phyloP scores from a whole-genome alignment of 2,888 invertebrate genomes.

The Gnatocerus cornutus region DNA sequence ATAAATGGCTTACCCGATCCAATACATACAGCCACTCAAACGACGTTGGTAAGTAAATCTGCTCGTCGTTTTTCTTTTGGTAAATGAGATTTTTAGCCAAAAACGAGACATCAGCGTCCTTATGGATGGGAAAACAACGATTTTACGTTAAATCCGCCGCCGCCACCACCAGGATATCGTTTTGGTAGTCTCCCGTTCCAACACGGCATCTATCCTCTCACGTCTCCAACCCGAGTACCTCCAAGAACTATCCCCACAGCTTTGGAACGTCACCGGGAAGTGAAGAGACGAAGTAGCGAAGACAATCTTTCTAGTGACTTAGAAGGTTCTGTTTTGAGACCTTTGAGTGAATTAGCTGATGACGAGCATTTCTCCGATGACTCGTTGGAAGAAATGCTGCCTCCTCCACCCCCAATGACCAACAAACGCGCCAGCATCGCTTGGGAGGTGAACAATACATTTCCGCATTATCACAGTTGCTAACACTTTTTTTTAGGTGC shows the following conservation, averaged over 20 bases:
- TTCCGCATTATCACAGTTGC: not conserved
- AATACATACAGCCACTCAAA: slow-evolving; percentile 82
- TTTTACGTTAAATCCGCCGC: slow-evolving; percentile 72
- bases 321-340: slow-evolving; percentile 64
- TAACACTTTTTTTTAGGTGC: slow-evolving; percentile 67
- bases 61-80: not conserved
- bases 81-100: slow-evolving; percentile 74
- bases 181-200: slow-evolving; percentile 82
- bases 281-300: slow-evolving; percentile 75
- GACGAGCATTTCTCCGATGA: slow-evolving; percentile 87
- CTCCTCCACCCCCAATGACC: slow-evolving; percentile 74
- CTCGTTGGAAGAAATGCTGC: slow-evolving; percentile 85
- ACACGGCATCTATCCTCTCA: slow-evolving; percentile 75
- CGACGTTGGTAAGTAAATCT: slow-evolving; percentile 81
- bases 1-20: slow-evolving; percentile 69
- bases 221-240: slow-evolving; percentile 74
- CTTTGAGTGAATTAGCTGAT: slow-evolving; percentile 70
- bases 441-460: slow-evolving; percentile 82
- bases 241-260: slow-evolving; percentile 82
- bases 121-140: slow-evolving; percentile 80
- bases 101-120: slow-evolving; percentile 83
- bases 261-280: slow-evolving; percentile 86
- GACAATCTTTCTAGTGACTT: slow-evolving; percentile 68
- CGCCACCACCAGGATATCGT: slow-evolving; percentile 76
- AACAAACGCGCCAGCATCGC: slow-evolving; percentile 88